A percentile compares a stretch with the other conserved stretches of the same genome.
Evolutionary conservation across 2,888 invertebrate genomes (phyloP).

Genomic region (Callosobruchus maculatus): DNA sequence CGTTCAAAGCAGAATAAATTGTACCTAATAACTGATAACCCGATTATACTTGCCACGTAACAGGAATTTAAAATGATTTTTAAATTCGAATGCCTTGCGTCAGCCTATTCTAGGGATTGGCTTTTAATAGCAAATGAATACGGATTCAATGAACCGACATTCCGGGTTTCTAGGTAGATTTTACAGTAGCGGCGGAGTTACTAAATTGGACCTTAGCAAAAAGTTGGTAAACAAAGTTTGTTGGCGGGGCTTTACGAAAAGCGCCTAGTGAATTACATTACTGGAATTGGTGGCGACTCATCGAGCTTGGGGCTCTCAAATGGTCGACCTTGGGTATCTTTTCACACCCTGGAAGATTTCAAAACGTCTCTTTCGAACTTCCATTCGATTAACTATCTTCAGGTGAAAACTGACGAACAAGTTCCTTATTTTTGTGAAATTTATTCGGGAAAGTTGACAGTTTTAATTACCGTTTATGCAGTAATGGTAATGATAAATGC

Average conservation of each 20-base stretch:
- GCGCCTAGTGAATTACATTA: neutral
- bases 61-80: constrained; percentile 10
- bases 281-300: neutral
- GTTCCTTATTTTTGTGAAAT: no score
- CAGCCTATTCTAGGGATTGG: neutral
- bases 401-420: no score
- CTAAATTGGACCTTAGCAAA: neutral
- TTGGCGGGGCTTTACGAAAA: neutral
- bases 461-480: no score
- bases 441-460: no score
- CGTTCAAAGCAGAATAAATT: no score
- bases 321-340: no score
- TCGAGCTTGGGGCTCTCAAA: no score
- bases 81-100: neutral
- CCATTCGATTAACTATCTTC: no score
- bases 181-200: neutral
- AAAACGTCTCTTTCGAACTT: no score
- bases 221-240: neutral
- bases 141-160: neutral
- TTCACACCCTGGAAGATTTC: no score
- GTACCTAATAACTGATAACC: neutral
- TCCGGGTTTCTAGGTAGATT: neutral
- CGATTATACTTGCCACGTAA: neutral
- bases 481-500: no score
- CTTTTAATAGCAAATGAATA: neutral